These are phyloP conservation scores for Helicoverpa armigera DNA, from an alignment of 1,140 invertebrate species.

Conservation along the genomic window DNA sequence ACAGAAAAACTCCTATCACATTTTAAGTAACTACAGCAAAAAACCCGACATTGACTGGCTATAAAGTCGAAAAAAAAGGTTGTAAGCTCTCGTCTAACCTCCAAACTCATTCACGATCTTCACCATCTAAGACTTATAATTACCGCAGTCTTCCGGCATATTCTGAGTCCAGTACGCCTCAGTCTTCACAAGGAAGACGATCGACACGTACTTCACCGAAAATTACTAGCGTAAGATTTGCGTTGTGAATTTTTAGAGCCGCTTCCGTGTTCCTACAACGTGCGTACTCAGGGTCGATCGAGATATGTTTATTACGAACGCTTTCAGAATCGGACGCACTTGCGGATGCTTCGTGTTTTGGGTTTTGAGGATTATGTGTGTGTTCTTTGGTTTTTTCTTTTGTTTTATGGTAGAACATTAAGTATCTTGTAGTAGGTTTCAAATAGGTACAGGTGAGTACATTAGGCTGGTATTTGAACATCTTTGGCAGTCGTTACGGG, in stretches of 20 bases:
- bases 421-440: not conserved
- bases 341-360: not conserved
- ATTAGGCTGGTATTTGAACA: too few relatives aligned
- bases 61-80: not conserved
- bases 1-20: not conserved
- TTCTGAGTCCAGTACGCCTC: conserved; percentile 52
- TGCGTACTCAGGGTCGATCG: conserved; percentile 60
- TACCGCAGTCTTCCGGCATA: conserved; percentile 24
- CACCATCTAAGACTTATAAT: conserved; percentile 13
- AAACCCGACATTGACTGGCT: not conserved
- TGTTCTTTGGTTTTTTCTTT: too few relatives aligned
- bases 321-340: conserved; percentile 45
- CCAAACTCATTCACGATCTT: conserved; percentile 13
- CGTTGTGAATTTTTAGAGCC: conserved; percentile 79
- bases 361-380: not conserved
- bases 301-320: conserved; percentile 54
- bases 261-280: conserved; percentile 76
- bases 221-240: conserved; percentile 75
- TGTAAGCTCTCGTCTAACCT: not conserved
- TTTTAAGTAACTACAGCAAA: not conserved
- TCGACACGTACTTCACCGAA: conserved; percentile 77
- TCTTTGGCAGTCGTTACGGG: too few relatives aligned
- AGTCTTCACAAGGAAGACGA: conserved; percentile 74
- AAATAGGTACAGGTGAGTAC: too few relatives aligned
- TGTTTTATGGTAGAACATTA: not conserved